These are phyloP conservation scores for Tetropium fuscum DNA, from an alignment of 2,888 invertebrate genomes.

Conservation along the genomic window DNA sequence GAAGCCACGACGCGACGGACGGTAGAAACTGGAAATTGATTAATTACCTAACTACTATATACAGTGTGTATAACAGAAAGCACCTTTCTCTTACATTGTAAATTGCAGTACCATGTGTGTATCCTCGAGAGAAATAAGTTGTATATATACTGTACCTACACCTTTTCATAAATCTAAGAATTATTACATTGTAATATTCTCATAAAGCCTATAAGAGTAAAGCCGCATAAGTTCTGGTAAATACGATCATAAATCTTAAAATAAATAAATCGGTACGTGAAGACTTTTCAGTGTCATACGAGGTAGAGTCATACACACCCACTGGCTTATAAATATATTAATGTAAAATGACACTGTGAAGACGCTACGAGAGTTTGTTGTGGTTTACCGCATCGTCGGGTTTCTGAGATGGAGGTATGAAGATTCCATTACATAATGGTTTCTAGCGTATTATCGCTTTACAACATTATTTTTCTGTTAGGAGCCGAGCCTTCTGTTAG, in stretches of 20 bases:
- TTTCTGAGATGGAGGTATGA: conserved; percentile 18
- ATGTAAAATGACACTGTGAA: conserved; percentile 48
- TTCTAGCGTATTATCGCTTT: too few relatives aligned
- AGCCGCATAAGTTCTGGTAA: conserved; percentile 37
- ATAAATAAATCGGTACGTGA: conserved; percentile 46
- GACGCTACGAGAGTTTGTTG: conserved; percentile 47
- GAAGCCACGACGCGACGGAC: too few relatives aligned
- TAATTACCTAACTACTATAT: too few relatives aligned
- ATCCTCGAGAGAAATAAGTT: too few relatives aligned
- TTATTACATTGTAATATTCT: conserved; percentile 16
- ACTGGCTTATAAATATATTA: conserved; percentile 48
- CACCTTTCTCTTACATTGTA: too few relatives aligned
- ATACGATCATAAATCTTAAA: conserved; percentile 46
- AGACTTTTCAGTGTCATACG: conserved; percentile 23
- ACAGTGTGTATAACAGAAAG: too few relatives aligned
- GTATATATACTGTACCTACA: too few relatives aligned
- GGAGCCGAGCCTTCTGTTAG: neutral
- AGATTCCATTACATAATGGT: conserved; percentile 8
- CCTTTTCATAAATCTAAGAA: conserved; percentile 10
- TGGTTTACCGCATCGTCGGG: conserved; percentile 45
- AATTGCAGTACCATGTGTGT: too few relatives aligned
- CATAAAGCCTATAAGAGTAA: conserved; percentile 13
- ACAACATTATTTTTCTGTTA: too few relatives aligned
- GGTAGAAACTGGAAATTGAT: too few relatives aligned
- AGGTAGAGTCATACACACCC: conserved; percentile 38